phyloP scores from a whole-genome alignment of 2,797 vertebrate genomes.

The Cuniculus paca region DNA sequence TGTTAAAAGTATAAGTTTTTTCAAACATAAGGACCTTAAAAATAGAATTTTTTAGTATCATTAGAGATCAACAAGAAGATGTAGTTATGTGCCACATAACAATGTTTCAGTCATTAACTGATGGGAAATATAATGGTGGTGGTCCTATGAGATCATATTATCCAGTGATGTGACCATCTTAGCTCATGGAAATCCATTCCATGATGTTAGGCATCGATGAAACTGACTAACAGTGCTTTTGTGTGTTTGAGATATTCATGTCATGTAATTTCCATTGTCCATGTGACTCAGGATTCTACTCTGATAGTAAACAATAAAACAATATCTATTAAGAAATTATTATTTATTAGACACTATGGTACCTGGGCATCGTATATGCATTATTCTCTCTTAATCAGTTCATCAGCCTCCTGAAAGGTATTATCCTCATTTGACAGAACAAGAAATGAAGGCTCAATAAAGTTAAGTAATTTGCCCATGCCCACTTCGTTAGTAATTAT shows the following conservation, averaged over 20 bases:
- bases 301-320: background rate
- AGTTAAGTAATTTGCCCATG: background rate
- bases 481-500: background rate
- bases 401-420: background rate
- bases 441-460: slow-evolving; percentile 22
- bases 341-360: background rate
- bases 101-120: background rate
- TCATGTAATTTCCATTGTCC: background rate
- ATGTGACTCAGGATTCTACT: background rate
- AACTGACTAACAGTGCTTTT: background rate
- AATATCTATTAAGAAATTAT: background rate
- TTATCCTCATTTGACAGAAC: background rate
- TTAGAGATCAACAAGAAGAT: background rate
- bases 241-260: background rate
- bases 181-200: background rate
- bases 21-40: background rate
- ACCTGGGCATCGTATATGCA: background rate
- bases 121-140: background rate
- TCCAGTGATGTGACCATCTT: background rate
- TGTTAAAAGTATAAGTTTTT: background rate
- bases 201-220: background rate
- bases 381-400: background rate
- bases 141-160: background rate
- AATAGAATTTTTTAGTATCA: background rate
- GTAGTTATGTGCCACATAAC: background rate